Base-by-base conservation (phyloP, 2,113 vertebrate species). In the Corythornis madagascariensis region DNA sequence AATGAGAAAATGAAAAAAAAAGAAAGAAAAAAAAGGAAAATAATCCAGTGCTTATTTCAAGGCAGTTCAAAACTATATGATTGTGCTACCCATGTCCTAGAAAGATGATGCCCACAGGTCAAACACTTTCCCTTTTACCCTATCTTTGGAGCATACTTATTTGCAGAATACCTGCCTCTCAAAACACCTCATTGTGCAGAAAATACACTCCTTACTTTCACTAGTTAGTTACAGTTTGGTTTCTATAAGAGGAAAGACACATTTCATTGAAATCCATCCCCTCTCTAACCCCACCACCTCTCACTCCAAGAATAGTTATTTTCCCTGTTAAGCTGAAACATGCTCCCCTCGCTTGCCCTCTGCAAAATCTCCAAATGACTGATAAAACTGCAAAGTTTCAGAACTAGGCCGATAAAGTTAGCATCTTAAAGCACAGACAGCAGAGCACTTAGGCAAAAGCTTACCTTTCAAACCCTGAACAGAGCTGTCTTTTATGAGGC, bases 391-490 rank as follows among this genome's bases (percentile, higher is more conserved):
- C 92, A 94, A 97, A 98, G 97, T 98, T 98, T 93, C 96, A 86
- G 81, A 96, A 94, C 95, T 97, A 97, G 97, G 98, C 97, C 97
- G 96, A 94, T 95, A 93, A 88, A 93, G 91, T 90, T 87, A 78
- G 88, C 94, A 92, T 67, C 92, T 83, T 74, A 90, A 94, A 92
- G 94, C 95, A 95, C 92, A 97, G 95, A 85, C 63, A 96, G 97
- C 93, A 92, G 96, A 98, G 97, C 93, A 97, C 97, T 96, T 95
- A 61, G 43, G 96, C 90, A 95, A 92, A 94, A 57, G 94, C 97
- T 98, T 98, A 98, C 98, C 98, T 98, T 98, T 96, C 95, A 95
- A 76, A 91, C 89, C 97, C 95, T 97, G 97, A 91, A 95, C 94
- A 97, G 96, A 97, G 96, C 94, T 97, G 97, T 92, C 95, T 93